Base-by-base conservation (phyloP, 2,113 vertebrate species). In the Embiotoca jacksoni region DNA sequence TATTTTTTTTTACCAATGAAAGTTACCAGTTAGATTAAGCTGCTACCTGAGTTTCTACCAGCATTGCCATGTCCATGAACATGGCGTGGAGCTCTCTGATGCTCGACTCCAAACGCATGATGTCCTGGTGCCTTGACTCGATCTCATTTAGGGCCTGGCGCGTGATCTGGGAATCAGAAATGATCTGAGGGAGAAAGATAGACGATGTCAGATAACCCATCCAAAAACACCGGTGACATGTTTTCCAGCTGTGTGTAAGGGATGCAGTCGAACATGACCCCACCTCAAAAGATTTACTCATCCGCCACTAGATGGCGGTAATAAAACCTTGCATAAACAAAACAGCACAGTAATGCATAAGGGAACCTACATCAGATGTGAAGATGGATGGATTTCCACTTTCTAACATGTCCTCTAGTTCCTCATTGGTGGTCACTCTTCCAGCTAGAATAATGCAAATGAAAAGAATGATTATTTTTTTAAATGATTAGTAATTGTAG, bases 21-120 rank as follows among this genome's bases (percentile, higher is more conserved):
- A 41, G 39, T 8, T 41, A 23, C 39, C 39, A 5, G 6, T 7
- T 44, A 11, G 41, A 44, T 13, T 9, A 44, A 11, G 41, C 41
- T 44, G 10, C 13, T n/a, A 99, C 98, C 97, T 99, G 98, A 0
- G 95, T 96, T 92, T 99, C 97, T 0, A 99, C 98, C 37, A 99
- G 92, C 95, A 97, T 95, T 0, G 97, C 98, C 96, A 99, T 98
- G 89, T 99, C 98, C 95, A 96, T 91, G 66, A 99, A 99, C 96
- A 99, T 96, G 1, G 95, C 94, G 0, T 98, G 98, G 0, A 99
- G 94, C 75, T 98, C 98, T 7, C 94, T 94, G 83, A 99, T 98
- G 91, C 98, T 99, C 15, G 93, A 92, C 84, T 99, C 98, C 93
- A 99, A 93, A 14, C 94, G 96, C 68, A 99, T 96, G 59, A 99